Evolutionary conservation across 2,888 invertebrate species (phyloP).

Genomic region (Mellilla xanthometata): DNA sequence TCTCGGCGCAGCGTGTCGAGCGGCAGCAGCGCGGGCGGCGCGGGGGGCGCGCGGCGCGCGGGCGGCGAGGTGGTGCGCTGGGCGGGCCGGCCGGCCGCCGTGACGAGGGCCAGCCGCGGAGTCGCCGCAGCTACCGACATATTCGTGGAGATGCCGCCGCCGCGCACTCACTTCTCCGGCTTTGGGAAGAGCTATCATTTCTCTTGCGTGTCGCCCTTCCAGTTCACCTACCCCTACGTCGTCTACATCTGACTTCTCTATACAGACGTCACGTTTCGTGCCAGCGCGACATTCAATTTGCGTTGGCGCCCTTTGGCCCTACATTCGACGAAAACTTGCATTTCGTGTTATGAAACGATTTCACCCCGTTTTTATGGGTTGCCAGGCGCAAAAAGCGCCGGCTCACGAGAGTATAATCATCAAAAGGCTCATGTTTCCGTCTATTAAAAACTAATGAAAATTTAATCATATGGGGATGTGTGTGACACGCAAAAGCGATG

Average conservation of each 20-base stretch:
- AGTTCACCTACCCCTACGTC: constrained; percentile 75
- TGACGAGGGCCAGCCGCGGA: constrained; percentile 79
- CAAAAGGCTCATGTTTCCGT: constrained; percentile 13
- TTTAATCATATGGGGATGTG: constrained; percentile 29
- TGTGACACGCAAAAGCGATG: constrained; percentile 53
- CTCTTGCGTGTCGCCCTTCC: constrained; percentile 80
- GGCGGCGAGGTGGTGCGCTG: constrained; percentile 70
- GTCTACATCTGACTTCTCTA: constrained; percentile 64
- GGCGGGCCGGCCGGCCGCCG: constrained; percentile 76
- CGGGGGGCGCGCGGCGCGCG: constrained; percentile 40
- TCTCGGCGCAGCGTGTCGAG: constrained; percentile 56
- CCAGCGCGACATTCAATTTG: constrained; percentile 3
- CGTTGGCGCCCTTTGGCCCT: constrained; percentile 18
- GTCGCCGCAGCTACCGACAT: constrained; percentile 73
- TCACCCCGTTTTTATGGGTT: constrained; percentile 18
- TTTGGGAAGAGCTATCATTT: constrained; percentile 80
- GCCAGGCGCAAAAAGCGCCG: constrained; percentile 16
- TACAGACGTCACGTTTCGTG: constrained; percentile 2
- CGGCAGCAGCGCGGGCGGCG: constrained; percentile 45
- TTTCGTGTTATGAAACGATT: constrained; percentile 27
- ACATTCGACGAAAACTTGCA: constrained; percentile 12
- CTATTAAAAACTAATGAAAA: constrained; percentile 21
- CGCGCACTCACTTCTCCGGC: constrained; percentile 76
- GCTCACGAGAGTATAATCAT: constrained; percentile 17
- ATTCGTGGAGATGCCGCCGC: constrained; percentile 72